phyloP scores from a whole-genome alignment of 2,888 invertebrate genomes.

The Iphiclides podalirius region DNA sequence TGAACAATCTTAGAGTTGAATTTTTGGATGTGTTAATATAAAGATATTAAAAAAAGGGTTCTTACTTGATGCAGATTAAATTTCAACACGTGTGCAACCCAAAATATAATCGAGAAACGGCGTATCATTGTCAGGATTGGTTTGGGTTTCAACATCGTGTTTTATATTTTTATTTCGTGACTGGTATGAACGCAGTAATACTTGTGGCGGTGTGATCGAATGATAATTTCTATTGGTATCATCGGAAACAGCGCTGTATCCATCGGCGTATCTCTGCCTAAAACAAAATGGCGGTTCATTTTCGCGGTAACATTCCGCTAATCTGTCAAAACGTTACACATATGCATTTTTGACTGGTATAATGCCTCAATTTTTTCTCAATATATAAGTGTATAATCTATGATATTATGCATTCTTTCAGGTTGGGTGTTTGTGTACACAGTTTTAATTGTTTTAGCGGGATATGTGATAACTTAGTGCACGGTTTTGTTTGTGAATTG shows the following conservation, averaged over 20 bases:
- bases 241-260: constrained; percentile 11
- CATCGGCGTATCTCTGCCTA: constrained; percentile 14
- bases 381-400: too few species aligned
- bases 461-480: too few species aligned
- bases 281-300: constrained; percentile 23
- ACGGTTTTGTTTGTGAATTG: not conserved
- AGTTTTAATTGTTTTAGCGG: too few species aligned
- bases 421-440: not conserved
- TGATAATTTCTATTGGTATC: constrained; percentile 20
- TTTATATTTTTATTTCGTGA: constrained; percentile 10
- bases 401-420: not conserved
- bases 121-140: not conserved
- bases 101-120: constrained; percentile 5
- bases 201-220: constrained; percentile 20
- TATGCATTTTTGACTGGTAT: too few species aligned
- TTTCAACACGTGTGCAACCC: not conserved
- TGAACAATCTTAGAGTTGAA: too few species aligned
- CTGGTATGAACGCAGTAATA: constrained; percentile 14
- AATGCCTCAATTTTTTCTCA: too few species aligned
- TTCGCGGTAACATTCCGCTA: constrained; percentile 1
- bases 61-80: not conserved
- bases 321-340: constrained; percentile 2
- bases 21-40: too few species aligned
- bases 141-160: not conserved
- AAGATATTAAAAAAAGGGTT: too few species aligned